Conservation (phyloP, 2,113 vertebrate genomes). For the Menidia beryllina region DNA sequence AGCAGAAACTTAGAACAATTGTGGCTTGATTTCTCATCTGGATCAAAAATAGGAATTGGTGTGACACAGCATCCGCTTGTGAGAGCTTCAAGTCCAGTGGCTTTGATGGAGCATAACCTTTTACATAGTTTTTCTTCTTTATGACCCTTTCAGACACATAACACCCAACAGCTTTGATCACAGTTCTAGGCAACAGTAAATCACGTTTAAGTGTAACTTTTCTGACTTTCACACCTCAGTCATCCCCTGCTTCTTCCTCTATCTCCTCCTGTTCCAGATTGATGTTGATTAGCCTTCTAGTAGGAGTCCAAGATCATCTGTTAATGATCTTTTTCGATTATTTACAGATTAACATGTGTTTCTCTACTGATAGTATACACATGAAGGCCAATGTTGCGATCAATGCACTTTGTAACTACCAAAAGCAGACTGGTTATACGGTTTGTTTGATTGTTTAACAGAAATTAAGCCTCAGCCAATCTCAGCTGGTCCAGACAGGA, state of each 20-base stretch:
- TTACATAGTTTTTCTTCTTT: slow-evolving; percentile 11
- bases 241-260: slow-evolving; percentile 2
- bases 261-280: neutral
- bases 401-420: neutral
- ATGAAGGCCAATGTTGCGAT: neutral
- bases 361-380: neutral
- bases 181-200: slow-evolving; percentile 14
- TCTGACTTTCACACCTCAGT: slow-evolving; percentile 62
- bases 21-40: no score
- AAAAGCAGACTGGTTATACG: neutral
- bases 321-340: no score
- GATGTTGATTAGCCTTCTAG: slow-evolving; percentile 15
- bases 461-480: neutral
- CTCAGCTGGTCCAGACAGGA: slow-evolving; percentile 53
- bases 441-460: rapidly evolving
- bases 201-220: slow-evolving; percentile 52
- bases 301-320: slow-evolving; percentile 27
- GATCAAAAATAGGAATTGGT: no score
- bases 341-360: no score
- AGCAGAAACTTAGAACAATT: no score
- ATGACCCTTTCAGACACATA: slow-evolving; percentile 45
- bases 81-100: no score
- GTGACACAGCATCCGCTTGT: no score
- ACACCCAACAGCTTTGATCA: slow-evolving; percentile 67
- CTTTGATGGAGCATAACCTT: neutral